Base-by-base conservation (phyloP, 35 echinoderm and acorn worm genomes). In the Amphiura filiformis region DNA sequence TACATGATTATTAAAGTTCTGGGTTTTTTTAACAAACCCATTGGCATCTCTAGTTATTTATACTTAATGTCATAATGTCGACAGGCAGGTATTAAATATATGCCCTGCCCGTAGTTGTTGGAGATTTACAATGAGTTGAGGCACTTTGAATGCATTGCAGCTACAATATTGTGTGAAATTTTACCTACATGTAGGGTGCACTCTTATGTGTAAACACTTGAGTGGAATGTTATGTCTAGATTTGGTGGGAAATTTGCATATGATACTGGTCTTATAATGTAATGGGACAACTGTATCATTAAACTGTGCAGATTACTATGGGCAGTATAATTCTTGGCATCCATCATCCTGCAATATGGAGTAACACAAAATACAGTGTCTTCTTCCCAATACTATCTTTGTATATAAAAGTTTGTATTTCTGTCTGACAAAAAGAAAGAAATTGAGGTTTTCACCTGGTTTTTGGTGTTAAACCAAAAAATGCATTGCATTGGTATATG, bases 321-420 rank as follows among this genome's bases (percentile, higher is more conserved):
- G 28, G 1, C 61, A 70, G 4, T 70, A 23, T 3, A 15, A 11
- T 47, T 17, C 4, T 47, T 9, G 4, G 41, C 41, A 47, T 17
- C 4, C 4, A 47, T 47, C 26, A 26, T 70, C 26, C 61, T 70
- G 15, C 61, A 70, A 70, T 26, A 15, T n/a, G 26, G 61, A 26
- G 61, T 11, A n/a, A 70, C 61, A 5, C 26, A 5, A 70, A 18
- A 70, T 15, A 70, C 26, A 23, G 61, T 23, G 26, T 70, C 7
- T 70, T 70, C 28, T 70, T 30, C 61, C 61, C 15, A 70, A 70
- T 70, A 70, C 1, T 70, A 70, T 70, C 15, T 70, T n/a, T 70
- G 61, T 70, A 70, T 70, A 70, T 70, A 70, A 70, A 70, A 70
- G 11, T 70, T 70, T 70, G 61, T 70, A 70, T 70, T 70, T 70